Base-by-base conservation (phyloP, 1,140 invertebrate genomes). In the Chrysoperla carnea region DNA sequence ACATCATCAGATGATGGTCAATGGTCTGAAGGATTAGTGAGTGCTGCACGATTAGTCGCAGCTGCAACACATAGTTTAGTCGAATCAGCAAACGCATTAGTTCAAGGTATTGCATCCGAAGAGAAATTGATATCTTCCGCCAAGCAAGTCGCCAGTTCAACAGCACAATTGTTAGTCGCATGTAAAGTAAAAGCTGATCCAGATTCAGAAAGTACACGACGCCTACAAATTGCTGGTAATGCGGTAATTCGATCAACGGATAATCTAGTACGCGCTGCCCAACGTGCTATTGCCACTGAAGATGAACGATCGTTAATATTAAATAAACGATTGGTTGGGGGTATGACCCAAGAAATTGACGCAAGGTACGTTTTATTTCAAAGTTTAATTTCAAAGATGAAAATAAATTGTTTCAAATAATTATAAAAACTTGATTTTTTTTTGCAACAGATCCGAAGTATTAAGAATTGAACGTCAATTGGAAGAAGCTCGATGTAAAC, bases 171-270 rank as follows among this genome's bases (percentile, higher is more conserved):
- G 36, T 62, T 99, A 14, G 91, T 99, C 17, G 95, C 95, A 4
- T 98, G 95, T 62, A 96, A 97, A 70, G 90, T 76, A 23, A 98
- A 98, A 65, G 91, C 94, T 1, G 94, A 98, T 65, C 85, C 89
- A 1, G 84, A 92, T 42, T 92, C 88, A 27, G 84, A 88, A 49
- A 83, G 85, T 9, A 97, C 93, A 29, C 81, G 90, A 45, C 73
- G 92, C n/a, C 66, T 98, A 13, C 89, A 94, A 64, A 74, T 81
- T 15, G 95, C 95, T 7, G 94, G 95, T 11, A 95, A 95, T 59
- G 90, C 92, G 9, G 94, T 99, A 1, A 98, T 97, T 66, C 73
- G 87, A 49, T 95, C 95, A 1, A 98, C 95, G 0, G 94, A 99
- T 61, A 94, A 94, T 64, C 63, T 99, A 46, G 95, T 99, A 8